Conservation (phyloP, 2,797 vertebrate genomes). For the Presbytis comata region DNA sequence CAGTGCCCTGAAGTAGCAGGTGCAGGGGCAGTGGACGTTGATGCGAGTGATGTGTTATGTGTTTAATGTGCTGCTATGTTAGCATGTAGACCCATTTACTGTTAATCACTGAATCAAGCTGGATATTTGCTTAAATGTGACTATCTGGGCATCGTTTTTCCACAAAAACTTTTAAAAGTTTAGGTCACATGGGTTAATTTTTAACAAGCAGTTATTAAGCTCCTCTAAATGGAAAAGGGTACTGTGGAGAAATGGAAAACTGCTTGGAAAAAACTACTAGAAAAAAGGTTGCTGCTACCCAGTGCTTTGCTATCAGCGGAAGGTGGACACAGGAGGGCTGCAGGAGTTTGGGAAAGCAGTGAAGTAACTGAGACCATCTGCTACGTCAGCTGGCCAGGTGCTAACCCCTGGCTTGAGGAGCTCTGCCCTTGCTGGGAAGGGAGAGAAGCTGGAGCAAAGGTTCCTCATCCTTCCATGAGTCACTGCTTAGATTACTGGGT, state of each 20-base stretch:
- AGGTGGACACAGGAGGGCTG: neutral
- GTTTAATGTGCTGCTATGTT: fast-evolving
- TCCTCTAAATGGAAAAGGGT: neutral
- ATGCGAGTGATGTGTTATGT: fast-evolving
- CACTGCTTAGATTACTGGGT: neutral
- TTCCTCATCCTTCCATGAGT: neutral
- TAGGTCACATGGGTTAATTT: neutral
- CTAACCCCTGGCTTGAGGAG: neutral
- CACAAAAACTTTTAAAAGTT: neutral
- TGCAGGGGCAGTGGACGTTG: fast-evolving
- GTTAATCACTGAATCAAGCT: neutral
- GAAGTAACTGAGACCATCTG: fast-evolving
- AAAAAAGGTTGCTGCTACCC: neutral
- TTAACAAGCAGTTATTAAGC: neutral
- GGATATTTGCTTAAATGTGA: neutral
- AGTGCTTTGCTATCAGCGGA: fast-evolving
- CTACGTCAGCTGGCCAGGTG: fast-evolving
- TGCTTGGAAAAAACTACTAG: neutral
- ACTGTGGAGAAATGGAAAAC: neutral
- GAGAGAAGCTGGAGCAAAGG: neutral
- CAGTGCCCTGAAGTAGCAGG: neutral
- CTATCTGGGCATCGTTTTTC: neutral
- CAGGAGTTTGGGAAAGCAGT: fast-evolving
- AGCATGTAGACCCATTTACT: neutral
- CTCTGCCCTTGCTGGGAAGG: neutral